Percentiles rank a stretch among this genome's conserved stretches.
These are phyloP conservation scores for Mirounga angustirostris DNA, from an alignment of 2,113 vertebrate genomes.

Conservation along the genomic window DNA sequence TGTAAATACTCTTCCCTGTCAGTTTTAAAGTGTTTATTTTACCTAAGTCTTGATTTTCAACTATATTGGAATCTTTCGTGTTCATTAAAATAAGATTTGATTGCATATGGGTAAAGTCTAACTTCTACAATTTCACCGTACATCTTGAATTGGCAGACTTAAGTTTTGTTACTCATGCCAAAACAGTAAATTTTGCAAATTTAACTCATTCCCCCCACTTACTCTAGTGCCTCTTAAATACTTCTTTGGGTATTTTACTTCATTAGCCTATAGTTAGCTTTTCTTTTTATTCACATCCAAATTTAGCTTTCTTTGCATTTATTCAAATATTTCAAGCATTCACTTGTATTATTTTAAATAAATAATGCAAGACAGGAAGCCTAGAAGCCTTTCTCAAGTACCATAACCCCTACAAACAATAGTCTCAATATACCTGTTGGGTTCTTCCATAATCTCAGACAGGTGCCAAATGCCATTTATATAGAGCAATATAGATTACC, in stretches of 20 bases:
- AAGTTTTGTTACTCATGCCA: background rate
- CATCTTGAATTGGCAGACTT: conserved; percentile 36
- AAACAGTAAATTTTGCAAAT: conserved; percentile 41
- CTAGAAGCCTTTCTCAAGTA: background rate
- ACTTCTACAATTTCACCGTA: background rate
- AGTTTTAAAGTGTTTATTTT: conserved; percentile 68
- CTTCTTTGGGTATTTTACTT: background rate
- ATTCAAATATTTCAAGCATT: background rate
- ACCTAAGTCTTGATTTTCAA: conserved; percentile 1
- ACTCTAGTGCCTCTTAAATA: background rate
- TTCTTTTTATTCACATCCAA: background rate
- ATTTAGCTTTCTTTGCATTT: conserved; percentile 7
- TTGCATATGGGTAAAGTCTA: background rate
- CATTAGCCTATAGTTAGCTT: background rate
- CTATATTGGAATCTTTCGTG: background rate
- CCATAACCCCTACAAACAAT: background rate
- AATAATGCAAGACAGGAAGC: background rate
- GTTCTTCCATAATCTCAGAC: conserved; percentile 39
- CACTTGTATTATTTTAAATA: conserved; percentile 55
- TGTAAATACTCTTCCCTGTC: background rate
- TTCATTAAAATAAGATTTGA: conserved; percentile 53
- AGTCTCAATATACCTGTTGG: conserved; percentile 31
- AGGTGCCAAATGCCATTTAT: conserved; percentile 19
- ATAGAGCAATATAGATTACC: background rate
- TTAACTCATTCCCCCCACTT: background rate